Conservation (phyloP, 2,888 invertebrate species). For the Athalia rosae region DNA sequence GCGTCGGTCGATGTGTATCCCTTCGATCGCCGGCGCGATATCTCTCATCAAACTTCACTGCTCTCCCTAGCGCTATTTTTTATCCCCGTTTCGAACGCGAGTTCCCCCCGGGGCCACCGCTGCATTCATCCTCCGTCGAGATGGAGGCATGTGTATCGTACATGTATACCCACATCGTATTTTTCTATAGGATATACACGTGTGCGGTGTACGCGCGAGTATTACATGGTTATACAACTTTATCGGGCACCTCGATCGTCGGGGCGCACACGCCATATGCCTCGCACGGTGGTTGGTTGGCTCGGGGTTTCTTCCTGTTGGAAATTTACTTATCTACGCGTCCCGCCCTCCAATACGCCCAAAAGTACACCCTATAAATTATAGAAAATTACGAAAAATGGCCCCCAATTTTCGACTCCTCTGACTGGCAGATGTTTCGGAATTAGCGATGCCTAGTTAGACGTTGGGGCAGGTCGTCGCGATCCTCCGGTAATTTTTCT, state of each 20-base stretch:
- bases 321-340: constrained; percentile 39
- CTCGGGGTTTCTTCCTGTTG: constrained; percentile 38
- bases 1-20: constrained; percentile 32
- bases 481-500: constrained; percentile 34
- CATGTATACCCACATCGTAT: background rate
- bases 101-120: constrained; percentile 19
- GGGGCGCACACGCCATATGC: constrained; percentile 44
- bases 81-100: background rate
- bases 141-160: constrained; percentile 28
- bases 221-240: constrained; percentile 41
- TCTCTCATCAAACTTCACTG: constrained; percentile 41
- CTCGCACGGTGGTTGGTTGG: constrained; percentile 35
- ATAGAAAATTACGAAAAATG: constrained; percentile 51
- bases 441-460: constrained; percentile 40
- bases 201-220: constrained; percentile 14
- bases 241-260: constrained; percentile 41
- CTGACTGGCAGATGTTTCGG: constrained; percentile 36
- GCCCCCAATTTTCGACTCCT: constrained; percentile 49
- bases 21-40: constrained; percentile 36
- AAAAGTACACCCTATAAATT: constrained; percentile 47
- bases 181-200: background rate
- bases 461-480: constrained; percentile 40
- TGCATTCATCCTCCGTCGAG: constrained; percentile 41
- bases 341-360: constrained; percentile 43
- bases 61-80: background rate